A percentile compares a stretch with the other conserved stretches of the same genome.
Evolutionary conservation across 2,797 vertebrate genomes (phyloP).

Genomic region (Pangasius djambal): DNA sequence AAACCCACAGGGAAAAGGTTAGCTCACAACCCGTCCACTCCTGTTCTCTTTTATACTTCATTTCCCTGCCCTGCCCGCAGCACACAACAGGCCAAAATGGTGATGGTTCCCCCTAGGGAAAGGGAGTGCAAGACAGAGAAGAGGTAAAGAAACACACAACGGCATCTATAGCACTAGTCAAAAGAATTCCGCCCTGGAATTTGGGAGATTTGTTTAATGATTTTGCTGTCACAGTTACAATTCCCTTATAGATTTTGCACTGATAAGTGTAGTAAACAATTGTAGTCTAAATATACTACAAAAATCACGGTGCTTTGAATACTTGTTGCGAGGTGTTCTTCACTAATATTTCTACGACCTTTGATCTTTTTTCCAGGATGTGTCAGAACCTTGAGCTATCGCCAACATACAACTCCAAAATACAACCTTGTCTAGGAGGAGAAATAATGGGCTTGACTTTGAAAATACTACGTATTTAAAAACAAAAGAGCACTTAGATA

Average conservation of each 20-base stretch:
- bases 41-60: not conserved
- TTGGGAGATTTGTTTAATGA: not conserved
- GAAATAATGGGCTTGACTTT: not conserved
- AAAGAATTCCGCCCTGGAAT: not conserved
- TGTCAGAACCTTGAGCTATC: not conserved
- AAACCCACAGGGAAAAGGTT: not conserved
- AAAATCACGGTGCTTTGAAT: not conserved
- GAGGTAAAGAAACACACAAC: not conserved
- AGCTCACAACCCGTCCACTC: not conserved
- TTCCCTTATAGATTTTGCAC: not conserved
- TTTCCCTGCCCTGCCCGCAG: not conserved
- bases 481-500: not conserved
- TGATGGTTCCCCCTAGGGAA: not conserved
- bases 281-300: not conserved
- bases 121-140: not conserved
- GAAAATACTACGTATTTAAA: not conserved
- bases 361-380: not conserved
- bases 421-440: not conserved
- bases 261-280: not conserved
- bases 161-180: not conserved
- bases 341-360: not conserved
- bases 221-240: not conserved
- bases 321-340: not conserved
- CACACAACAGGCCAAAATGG: not conserved
- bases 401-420: not conserved